Evolutionary conservation across 2,113 vertebrate species (phyloP), one percentile per base, ranked within the genome.

Genomic region (Cyphomyrus discorhynchus): DNA sequence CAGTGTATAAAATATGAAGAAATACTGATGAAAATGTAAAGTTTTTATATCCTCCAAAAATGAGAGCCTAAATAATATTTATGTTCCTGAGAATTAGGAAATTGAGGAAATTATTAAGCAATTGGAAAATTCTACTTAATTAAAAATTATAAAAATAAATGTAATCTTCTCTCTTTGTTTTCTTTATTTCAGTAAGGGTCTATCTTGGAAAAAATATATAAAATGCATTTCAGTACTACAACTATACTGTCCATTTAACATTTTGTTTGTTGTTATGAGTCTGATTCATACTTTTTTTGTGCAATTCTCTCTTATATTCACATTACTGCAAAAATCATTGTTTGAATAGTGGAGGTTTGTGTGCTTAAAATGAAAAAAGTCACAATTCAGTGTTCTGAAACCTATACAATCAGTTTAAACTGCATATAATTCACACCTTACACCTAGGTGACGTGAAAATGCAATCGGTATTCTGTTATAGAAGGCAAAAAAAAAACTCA

Each of bases 141-240:
- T 39, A 80, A 80, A 42, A 80, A 80, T 31, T 39, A 80, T 80
- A 19, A 80, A 80, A 80, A 80, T 80, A 80, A 80, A 80, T 80
- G 74, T 42, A 19, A 80, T 80, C 70, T 10, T 74, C 70, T 74
- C 70, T 42, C 5, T 77, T 19, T 42, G 15, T 80, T 80, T 35
- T 42, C 74, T 77, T 77, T 39, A 77, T 77, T 77, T 35, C n/a
- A 15, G 70, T 39, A 19, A 42, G 35, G 13, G 35, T 70, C 31
- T 66, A 31, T 27, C 62, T n/a, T 10, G 62, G n/a, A 66, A 66
- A 66, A 66, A 66, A 11, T 66, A 31, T 13, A 31, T 70, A 17
- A 80, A 80, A 80, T 42, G 15, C 35, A 80, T 42, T 80, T 80
- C 35, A 42, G 15, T 80, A 39, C 74, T 19, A 80, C 39, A 39